These are phyloP conservation scores for Cynopterus brachyotis DNA, from an alignment of 2,113 vertebrate genomes.

Conservation along the genomic window DNA sequence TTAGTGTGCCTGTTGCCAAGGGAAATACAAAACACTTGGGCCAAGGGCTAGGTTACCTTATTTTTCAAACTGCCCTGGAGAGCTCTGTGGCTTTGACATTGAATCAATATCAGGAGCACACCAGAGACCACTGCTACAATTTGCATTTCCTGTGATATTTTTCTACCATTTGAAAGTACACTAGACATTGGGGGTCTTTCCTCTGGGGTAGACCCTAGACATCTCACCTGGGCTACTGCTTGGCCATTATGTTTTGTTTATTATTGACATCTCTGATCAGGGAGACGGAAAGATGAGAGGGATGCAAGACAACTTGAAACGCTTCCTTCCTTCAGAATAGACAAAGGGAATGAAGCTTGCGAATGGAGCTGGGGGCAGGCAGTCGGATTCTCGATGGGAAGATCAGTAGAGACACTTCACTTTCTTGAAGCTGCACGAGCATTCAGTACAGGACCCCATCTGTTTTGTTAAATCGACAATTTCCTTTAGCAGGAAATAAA, in stretches of 20 bases:
- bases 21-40: background rate
- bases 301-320: background rate
- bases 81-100: background rate
- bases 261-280: background rate
- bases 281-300: background rate
- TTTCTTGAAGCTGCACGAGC: background rate
- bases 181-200: background rate
- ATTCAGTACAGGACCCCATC: constrained; percentile 39
- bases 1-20: background rate
- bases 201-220: background rate
- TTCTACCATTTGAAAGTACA: background rate
- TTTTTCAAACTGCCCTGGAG: background rate
- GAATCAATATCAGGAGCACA: background rate
- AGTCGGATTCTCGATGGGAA: background rate
- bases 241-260: background rate
- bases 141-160: background rate
- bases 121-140: background rate
- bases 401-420: background rate
- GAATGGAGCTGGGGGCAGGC: background rate
- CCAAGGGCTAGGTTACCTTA: background rate
- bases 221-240: background rate
- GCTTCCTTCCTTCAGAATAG: background rate
- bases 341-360: background rate
- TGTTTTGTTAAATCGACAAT: constrained; percentile 71
- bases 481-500: constrained; percentile 76